phyloP scores from a whole-genome alignment of 1,140 invertebrate genomes.

The Pantala flavescens region DNA sequence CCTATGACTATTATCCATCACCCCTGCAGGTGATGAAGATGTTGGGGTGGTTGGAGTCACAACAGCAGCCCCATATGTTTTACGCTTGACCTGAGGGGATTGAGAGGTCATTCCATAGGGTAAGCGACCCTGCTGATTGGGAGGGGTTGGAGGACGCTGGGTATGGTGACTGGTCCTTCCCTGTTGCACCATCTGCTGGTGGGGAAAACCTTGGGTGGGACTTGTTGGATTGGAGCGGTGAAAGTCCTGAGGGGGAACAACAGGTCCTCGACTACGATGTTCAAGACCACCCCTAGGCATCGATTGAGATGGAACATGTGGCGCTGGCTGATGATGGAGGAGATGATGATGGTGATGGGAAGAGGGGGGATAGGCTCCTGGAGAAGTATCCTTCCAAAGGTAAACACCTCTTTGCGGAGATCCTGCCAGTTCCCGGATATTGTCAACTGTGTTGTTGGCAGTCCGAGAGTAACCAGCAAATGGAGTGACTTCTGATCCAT shows the following conservation, averaged over 20 bases:
- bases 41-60: constrained; percentile 36
- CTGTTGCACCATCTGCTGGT: constrained; percentile 21
- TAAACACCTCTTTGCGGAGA: constrained; percentile 73
- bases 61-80: constrained; percentile 36
- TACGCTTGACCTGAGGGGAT: constrained; percentile 55
- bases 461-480: constrained; percentile 44
- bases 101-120: neutral
- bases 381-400: constrained; percentile 70
- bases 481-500: constrained; percentile 29
- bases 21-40: constrained; percentile 18
- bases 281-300: constrained; percentile 28
- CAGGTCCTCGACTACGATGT: constrained; percentile 11
- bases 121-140: constrained; percentile 31
- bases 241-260: constrained; percentile 28
- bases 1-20: constrained; percentile 27
- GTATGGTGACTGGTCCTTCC: constrained; percentile 18
- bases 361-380: constrained; percentile 28
- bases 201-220: constrained; percentile 50
- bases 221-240: constrained; percentile 66
- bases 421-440: constrained; percentile 64
- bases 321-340: constrained; percentile 31
- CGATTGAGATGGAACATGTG: constrained; percentile 27
- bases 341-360: constrained; percentile 23
- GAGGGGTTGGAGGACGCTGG: constrained; percentile 21
- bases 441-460: constrained; percentile 48